Evolutionary conservation across 2,888 invertebrate genomes (phyloP).

Genomic region (Eulithis prunata): DNA sequence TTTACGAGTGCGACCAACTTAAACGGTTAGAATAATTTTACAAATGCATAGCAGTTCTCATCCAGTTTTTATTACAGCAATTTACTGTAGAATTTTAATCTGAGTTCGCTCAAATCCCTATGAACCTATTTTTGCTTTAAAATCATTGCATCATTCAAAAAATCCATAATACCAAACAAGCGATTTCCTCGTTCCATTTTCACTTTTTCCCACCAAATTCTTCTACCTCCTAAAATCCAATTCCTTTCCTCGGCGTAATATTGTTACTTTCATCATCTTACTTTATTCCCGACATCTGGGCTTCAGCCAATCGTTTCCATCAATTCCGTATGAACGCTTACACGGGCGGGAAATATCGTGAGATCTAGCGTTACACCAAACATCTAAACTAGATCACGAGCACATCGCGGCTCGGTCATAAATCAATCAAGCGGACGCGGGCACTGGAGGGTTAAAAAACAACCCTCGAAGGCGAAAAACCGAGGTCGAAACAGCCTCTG

Average conservation of each 20-base stretch:
- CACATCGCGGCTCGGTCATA: slow-evolving; percentile 51
- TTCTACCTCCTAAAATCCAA: slow-evolving; percentile 35
- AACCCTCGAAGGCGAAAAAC: slow-evolving; percentile 56
- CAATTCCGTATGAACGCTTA: slow-evolving; percentile 43
- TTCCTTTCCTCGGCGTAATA: slow-evolving; percentile 40
- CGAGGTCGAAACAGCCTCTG: slow-evolving; percentile 46
- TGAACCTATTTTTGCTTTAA: neutral
- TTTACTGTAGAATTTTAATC: no score
- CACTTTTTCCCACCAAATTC: slow-evolving; percentile 32
- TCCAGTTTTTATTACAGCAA: no score
- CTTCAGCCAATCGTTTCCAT: slow-evolving; percentile 42
- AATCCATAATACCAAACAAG: neutral
- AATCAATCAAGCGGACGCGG: slow-evolving; percentile 61
- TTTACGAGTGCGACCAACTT: slow-evolving; percentile 10
- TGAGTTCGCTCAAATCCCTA: no score
- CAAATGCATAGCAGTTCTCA: no score
- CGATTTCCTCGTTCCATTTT: slow-evolving; percentile 27
- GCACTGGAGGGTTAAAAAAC: slow-evolving; percentile 59
- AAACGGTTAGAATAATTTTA: neutral
- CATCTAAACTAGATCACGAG: slow-evolving; percentile 63
- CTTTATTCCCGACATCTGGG: slow-evolving; percentile 43
- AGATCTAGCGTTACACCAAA: slow-evolving; percentile 22
- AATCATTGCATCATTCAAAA: neutral
- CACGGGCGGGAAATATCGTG: slow-evolving; percentile 23
- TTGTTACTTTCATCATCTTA: slow-evolving; percentile 44